These are phyloP conservation scores for Thalassarche chlororhynchos DNA, from an alignment of 2,113 vertebrate species.

Conservation along the genomic window DNA sequence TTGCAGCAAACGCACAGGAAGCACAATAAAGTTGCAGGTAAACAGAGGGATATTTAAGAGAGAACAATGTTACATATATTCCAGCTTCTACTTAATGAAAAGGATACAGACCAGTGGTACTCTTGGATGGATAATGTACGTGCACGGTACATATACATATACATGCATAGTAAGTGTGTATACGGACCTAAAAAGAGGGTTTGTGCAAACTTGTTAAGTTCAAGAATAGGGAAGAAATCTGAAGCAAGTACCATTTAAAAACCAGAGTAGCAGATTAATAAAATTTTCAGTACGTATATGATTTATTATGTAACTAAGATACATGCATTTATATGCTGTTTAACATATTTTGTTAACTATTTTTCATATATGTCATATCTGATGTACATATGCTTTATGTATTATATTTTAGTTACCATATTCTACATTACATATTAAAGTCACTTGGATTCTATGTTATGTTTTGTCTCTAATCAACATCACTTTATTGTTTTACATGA, in stretches of 20 bases:
- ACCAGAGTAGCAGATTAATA: not conserved
- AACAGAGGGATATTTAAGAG: not conserved
- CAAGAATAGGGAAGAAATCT: not conserved
- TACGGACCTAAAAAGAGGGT: not conserved
- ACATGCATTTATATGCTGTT: conserved; percentile 25
- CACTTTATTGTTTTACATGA: not conserved
- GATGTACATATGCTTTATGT: conserved; percentile 44
- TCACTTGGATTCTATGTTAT: conserved; percentile 1
- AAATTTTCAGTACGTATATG: not conserved
- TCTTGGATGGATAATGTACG: not conserved
- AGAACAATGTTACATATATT: not conserved
- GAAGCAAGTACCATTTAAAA: not conserved
- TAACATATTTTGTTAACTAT: conserved; percentile 51
- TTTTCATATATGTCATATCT: conserved; percentile 50
- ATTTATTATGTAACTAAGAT: conserved; percentile 20
- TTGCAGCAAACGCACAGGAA: not conserved
- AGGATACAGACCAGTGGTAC: not conserved
- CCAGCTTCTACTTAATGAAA: not conserved
- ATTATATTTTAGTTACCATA: conserved; percentile 63
- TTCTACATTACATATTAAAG: conserved; percentile 53
- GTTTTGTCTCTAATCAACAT: not conserved
- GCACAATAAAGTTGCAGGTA: not conserved
- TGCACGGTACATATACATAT: not conserved
- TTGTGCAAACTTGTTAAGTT: not conserved
- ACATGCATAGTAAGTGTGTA: not conserved